A percentile compares a stretch with the other conserved stretches of the same genome.
phyloP scores from a whole-genome alignment of 2,113 vertebrate species.

The Grantiella picta region DNA sequence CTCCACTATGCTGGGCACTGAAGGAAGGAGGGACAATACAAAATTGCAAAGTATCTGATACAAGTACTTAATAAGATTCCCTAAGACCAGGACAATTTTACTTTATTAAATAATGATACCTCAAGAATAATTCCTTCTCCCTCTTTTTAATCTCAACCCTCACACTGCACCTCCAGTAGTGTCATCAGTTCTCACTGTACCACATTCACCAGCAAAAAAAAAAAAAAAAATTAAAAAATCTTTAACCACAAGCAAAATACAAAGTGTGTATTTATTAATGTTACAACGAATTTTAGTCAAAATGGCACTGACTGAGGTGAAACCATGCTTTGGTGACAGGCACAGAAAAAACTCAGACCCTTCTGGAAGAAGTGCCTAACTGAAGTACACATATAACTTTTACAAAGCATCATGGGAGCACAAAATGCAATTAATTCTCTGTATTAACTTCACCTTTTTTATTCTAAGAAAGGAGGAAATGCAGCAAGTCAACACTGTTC shows the following conservation, averaged over 20 bases:
- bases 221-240: not conserved
- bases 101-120: not conserved
- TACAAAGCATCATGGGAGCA: not conserved
- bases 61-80: not conserved
- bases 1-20: not conserved
- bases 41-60: not conserved
- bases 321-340: not conserved
- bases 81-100: not conserved
- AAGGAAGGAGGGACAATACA: not conserved
- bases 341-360: not conserved
- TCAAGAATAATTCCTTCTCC: not conserved
- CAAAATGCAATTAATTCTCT: not conserved
- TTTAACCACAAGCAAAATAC: not conserved
- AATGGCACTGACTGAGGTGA: not conserved
- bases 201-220: not conserved
- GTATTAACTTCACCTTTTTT: not conserved
- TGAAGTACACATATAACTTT: not conserved
- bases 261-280: not conserved
- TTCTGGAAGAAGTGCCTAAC: not conserved
- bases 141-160: not conserved
- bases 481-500: not conserved
- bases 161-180: not conserved
- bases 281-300: not conserved
- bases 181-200: not conserved
- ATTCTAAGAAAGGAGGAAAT: not conserved